Base-by-base conservation (phyloP, 2,113 vertebrate genomes). In the Nycticebus coucang region DNA sequence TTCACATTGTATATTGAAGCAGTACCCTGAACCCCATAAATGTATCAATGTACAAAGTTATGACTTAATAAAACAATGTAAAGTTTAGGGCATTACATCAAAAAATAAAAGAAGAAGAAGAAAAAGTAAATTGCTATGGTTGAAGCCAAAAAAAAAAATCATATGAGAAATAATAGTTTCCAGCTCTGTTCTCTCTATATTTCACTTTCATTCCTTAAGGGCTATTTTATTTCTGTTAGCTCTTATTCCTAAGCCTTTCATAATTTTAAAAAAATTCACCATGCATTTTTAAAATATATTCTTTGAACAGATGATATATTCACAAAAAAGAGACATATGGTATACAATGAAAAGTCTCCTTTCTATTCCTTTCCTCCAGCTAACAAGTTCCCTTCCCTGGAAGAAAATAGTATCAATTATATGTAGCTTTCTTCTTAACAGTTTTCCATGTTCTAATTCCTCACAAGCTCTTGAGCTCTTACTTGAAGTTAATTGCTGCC, bases 191-290 rank as follows among this genome's bases (percentile, higher is more conserved):
- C 41, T 66, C 7, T 69, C 6, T 69, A 26, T 87, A 77, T 79
- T 88, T 93, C 45, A 68, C 7, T 75, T 95, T 92, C 75, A 89
- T 41, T 93, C 50, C 37, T 82, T 57, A 85, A 37, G 93, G 45
- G 13, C 26, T 85, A 24, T 92, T 93, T 94, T 92, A 21, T 94
- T 91, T 69, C 33, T 85, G 87, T 89, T 68, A 50, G 64, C 82
- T 79, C 84, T 84, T 88, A 85, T 71, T 95, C 33, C 24, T 88
- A 91, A 28, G 81, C n/a, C 41, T 83, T 87, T 59, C 75, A 86
- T 41, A 60, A 71, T 6, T 77, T 59, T 68, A 19, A 41, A 3
- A 86, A 81, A 50, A 5, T 89, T 57, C 41, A 66, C 71, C 74
- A 30, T 68, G 60, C 12, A 62, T 66, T 71, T 71, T n/a, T 64